Base-by-base conservation (phyloP, 2,888 invertebrate species). In the Pegoplata infirma region DNA sequence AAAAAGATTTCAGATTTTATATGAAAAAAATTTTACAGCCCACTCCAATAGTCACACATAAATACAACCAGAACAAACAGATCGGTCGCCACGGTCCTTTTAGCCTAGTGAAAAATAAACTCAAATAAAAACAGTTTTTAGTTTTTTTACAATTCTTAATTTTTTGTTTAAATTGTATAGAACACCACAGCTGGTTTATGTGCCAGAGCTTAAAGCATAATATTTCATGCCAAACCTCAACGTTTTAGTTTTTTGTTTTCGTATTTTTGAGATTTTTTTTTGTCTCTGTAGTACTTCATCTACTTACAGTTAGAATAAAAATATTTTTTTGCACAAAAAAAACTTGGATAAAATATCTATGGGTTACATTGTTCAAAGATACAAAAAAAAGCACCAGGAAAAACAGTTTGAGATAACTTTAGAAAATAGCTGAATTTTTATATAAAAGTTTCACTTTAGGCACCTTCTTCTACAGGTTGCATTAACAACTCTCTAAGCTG, bases 201-300 rank as follows among this genome's bases (percentile, higher is more conserved):
- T 74, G 74, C 59, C 73, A 59, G 23, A 74, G 78, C 78, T 75
- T 56, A 66, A 61, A 56, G 61, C 61, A 55, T 71, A 71, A 79
- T 79, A 79, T 79, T 79, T 79, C 71, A 79, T 74, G 78, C 78
- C 74, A 79, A 79, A 71, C 78, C 78, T 79, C 66, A 79, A 79
- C 78, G 49, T 71, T 79, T 75, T 75, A 75, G 12, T 66, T 71
- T 78, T 55, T n/a, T n/a, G n/a, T n/a, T 49, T 21, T 49, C 28
- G 21, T 49, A 17, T 25, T 17, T 7, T n/a, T n/a, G n/a, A n/a
- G n/a, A n/a, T n/a, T n/a, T n/a, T n/a, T n/a, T n/a, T 67, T 10
- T 66, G 40, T 58, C 58, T 58, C 23, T 44, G 36, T n/a, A n/a
- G n/a, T 28, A 17, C 12, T 47, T 19, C 46, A 23, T 47, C 5